Evolutionary conservation across 2,888 invertebrate genomes (phyloP).

Genomic region (Standfussiana lucernea): DNA sequence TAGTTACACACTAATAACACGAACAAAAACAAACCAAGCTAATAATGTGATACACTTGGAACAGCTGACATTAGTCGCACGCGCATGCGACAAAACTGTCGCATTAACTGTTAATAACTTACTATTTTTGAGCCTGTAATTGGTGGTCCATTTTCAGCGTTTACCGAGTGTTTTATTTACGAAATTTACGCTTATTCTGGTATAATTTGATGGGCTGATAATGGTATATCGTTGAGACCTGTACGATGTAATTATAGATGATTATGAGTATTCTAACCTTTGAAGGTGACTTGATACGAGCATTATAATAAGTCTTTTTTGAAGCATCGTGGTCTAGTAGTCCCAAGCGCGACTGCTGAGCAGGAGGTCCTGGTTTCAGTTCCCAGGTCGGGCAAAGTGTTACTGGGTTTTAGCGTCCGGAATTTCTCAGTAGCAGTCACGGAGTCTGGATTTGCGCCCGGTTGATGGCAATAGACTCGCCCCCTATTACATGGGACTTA

Average conservation of each 20-base stretch:
- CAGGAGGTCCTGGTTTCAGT: too few relatives aligned
- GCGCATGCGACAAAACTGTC: conserved; percentile 46
- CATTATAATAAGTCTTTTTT: background rate
- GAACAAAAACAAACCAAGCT: conserved; percentile 32
- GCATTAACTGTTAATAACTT: conserved; percentile 36
- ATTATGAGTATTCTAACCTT: background rate
- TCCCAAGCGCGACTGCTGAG: too few relatives aligned
- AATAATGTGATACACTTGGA: conserved; percentile 23
- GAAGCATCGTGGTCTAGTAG: too few relatives aligned
- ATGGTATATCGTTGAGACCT: background rate
- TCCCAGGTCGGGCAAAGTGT: too few relatives aligned
- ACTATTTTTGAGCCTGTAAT: conserved; percentile 35
- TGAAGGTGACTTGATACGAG: background rate
- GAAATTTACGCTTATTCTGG: conserved; percentile 13
- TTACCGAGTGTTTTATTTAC: conserved; percentile 26
- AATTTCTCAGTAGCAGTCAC: too few relatives aligned
- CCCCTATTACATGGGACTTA: too few relatives aligned
- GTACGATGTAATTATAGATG: background rate
- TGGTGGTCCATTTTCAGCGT: conserved; percentile 16
- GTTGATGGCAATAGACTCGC: too few relatives aligned
- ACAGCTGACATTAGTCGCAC: conserved; percentile 52
- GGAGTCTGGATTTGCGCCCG: too few relatives aligned
- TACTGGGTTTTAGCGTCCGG: too few relatives aligned
- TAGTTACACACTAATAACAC: conserved; percentile 1
- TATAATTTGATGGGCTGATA: conserved; percentile 3